Conservation (phyloP, 2,797 vertebrate genomes). For the Acrossocheilus wenchowensis region DNA sequence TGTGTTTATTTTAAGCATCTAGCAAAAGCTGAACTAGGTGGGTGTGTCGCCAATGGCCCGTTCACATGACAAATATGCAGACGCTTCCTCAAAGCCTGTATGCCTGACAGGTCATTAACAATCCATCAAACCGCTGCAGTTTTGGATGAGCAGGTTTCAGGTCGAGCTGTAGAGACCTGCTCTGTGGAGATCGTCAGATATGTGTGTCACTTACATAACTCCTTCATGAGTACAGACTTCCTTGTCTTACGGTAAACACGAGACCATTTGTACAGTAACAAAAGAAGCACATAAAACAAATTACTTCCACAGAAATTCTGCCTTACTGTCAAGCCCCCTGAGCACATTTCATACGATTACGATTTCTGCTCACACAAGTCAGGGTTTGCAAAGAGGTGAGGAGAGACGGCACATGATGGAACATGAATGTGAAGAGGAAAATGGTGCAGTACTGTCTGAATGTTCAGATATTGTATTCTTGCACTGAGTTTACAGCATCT, state of each 20-base stretch:
- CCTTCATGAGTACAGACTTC: neutral
- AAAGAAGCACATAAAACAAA: slow-evolving; percentile 5
- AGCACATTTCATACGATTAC: neutral
- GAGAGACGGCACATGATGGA: slow-evolving; percentile 26
- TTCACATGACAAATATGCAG: slow-evolving; percentile 33
- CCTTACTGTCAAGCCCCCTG: neutral
- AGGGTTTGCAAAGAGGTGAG: slow-evolving; percentile 7
- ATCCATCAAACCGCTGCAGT: slow-evolving; percentile 5
- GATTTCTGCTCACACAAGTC: slow-evolving; percentile 4
- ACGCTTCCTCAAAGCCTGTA: slow-evolving; percentile 46
- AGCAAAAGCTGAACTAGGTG: slow-evolving; percentile 49
- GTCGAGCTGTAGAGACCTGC: neutral
- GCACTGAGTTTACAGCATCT: neutral
- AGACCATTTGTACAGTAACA: neutral
- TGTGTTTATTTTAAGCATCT: slow-evolving; percentile 65
- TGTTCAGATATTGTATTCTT: slow-evolving; percentile 2
- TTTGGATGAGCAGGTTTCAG: slow-evolving; percentile 5
- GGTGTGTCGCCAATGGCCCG: slow-evolving; percentile 50
- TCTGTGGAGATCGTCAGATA: slow-evolving; percentile 23
- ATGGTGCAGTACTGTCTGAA: neutral
- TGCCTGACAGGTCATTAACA: neutral
- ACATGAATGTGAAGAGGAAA: slow-evolving; percentile 9
- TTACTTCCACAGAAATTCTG: neutral
- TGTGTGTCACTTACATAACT: slow-evolving; percentile 46
- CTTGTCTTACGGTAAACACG: slow-evolving; percentile 13